Evolutionary conservation across 2,113 vertebrate species (phyloP), one percentile per base, ranked within the genome.

Genomic region (Burhinus bistriatus): DNA sequence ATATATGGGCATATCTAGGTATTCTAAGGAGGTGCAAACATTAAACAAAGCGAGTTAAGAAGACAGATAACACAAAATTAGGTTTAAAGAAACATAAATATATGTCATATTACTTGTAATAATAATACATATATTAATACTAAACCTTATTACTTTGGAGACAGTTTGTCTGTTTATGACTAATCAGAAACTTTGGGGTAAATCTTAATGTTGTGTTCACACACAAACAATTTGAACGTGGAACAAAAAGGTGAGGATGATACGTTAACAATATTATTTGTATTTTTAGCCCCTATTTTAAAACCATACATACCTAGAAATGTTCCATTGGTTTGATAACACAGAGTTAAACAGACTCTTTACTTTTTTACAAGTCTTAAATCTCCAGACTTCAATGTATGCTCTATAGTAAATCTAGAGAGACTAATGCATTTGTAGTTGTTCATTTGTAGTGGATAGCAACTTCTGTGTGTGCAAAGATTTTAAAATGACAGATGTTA

Each of bases 401-500:
- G 11, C 9, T 49, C 20, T 23, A 20, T 12, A 42, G 8, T 40
- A 54, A 65, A 72, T 70, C 27, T 76, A 44, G 66, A 52, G 62
- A 30, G 7, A 17, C 18, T 62, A 69, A 79, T n/a, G 57, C 61
- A 61, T 70, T 23, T 76, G 15, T 18, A 34, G 14, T 22, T 57
- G 5, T 34, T 27, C 3, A 47, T n/a, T n/a, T n/a, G n/a, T n/a
- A n/a, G 40, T 20, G 2, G 5, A 25, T 11, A 30, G 2, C 2
- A 69, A 83, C 72, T 59, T 72, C 14, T 44, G 5, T 81, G 62
- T 38, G 11, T 72, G 34, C 14, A 34, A 52, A 92, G 20, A 8
- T 61, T 69, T 88, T 55, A 30, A 93, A 79, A 58, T 65, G 12
- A 47, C 10, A 79, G 5, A 58, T 29, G 16, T 65, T 61, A 52